Base-by-base conservation (phyloP, 1,140 invertebrate species). In the Heliconius nattereri region DNA sequence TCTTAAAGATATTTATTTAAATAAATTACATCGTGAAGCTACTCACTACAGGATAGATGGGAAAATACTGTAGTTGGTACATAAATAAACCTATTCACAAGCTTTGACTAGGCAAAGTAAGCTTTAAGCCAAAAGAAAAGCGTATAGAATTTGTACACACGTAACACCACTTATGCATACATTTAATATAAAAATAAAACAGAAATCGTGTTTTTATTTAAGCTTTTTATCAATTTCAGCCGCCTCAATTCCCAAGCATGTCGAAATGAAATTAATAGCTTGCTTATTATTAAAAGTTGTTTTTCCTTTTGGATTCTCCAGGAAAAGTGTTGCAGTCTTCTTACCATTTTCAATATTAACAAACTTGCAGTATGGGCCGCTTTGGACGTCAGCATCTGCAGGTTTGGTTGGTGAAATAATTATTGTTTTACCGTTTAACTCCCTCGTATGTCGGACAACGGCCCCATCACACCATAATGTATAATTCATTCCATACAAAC, bases 301-400 rank as follows among this genome's bases (percentile, higher is more conserved):
- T 66, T 84, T 88, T 16, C 96, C 96, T 80, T 91, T 84, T 32
- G 97, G 97, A 94, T 98, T 98, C 94, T 98, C 97, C 79, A 97
- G 89, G 29, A 98, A 94, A 29, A 98, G 83, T 7, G 96, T 97
- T 8, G 94, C 95, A 79, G 95, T 95, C 76, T 95, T 95, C 19
- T 89, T 95, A 54, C 94, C 92, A 81, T 92, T 94, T 77, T 95
- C 92, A 71, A 97, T 87, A 92, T 98, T 97, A n/a, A 96, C 89
- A 91, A 97, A 97, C 84, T 96, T 96, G 87, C 96, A 97, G 89
- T 93, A 94, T 16, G 96, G 95, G 79, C 81, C 86, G 73, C 82
- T 78, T 26, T 87, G 81, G 13, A 81, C 74, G 26, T 81, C 85
- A 35, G 78, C 79, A 45, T 83, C 79, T 73, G 82, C 86, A 11